Conservation (phyloP, 2,888 invertebrate species). For the Idaea biselata region DNA sequence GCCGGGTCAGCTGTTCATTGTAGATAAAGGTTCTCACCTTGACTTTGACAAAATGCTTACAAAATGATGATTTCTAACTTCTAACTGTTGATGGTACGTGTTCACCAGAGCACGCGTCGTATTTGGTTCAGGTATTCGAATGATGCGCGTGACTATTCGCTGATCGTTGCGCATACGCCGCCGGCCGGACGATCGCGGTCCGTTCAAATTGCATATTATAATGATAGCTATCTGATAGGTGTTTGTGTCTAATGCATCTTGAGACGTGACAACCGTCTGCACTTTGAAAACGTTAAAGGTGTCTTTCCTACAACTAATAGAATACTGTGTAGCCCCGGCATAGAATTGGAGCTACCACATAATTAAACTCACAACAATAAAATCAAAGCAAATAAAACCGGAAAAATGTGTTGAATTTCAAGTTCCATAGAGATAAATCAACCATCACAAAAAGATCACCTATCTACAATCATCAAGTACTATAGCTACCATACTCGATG, state of each 20-base stretch:
- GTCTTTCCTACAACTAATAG: no score
- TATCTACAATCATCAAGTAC: neutral
- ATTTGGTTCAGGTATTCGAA: neutral
- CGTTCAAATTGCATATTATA: neutral
- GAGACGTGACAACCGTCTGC: neutral
- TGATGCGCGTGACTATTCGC: neutral
- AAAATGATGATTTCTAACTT: slow-evolving; percentile 1
- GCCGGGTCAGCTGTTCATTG: no score
- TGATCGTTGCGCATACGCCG: neutral
- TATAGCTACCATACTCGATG: neutral
- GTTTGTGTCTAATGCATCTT: neutral
- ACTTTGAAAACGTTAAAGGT: no score
- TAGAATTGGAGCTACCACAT: no score
- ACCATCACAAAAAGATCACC: neutral
- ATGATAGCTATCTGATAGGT: neutral
- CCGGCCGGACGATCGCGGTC: neutral
- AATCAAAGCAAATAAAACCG: no score
- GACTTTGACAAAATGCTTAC: neutral
- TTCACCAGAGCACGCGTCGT: neutral
- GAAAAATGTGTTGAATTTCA: no score
- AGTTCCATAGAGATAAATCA: no score
- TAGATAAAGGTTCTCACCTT: neutral
- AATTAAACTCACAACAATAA: no score
- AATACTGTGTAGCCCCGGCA: no score
- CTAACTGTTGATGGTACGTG: neutral